phyloP scores from a whole-genome alignment of 2,113 vertebrate species.

The Eleginops maclovinus region DNA sequence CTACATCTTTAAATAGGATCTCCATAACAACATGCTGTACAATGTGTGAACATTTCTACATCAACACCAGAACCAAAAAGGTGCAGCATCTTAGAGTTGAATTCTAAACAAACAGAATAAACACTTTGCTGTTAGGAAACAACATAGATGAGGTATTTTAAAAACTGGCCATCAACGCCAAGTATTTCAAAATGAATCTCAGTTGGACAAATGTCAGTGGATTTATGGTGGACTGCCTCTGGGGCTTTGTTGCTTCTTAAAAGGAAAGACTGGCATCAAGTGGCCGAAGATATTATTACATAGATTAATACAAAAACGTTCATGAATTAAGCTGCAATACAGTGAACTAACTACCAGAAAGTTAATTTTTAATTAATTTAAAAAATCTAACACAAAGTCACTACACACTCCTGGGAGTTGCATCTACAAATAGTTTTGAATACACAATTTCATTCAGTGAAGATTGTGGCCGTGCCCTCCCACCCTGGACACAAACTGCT shows the following conservation, averaged over 20 bases:
- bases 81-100: background rate
- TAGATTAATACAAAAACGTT: background rate
- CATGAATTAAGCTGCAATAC: background rate
- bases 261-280: conserved; percentile 81
- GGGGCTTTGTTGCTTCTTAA: conserved; percentile 17
- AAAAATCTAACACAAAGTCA: background rate
- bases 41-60: background rate
- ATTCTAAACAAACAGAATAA: background rate
- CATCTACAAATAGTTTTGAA: no score
- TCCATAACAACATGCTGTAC: background rate
- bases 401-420: background rate
- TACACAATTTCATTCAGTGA: no score
- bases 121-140: background rate
- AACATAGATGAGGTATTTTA: background rate
- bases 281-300: conserved; percentile 41
- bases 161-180: background rate
- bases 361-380: background rate
- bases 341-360: background rate
- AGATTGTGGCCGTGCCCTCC: no score
- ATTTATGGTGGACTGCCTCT: background rate
- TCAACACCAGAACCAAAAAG: background rate
- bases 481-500: no score
- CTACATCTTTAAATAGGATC: background rate
- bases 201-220: background rate
- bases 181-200: background rate